Conservation (phyloP, 2,113 vertebrate genomes). For the Zosterops borbonicus region DNA sequence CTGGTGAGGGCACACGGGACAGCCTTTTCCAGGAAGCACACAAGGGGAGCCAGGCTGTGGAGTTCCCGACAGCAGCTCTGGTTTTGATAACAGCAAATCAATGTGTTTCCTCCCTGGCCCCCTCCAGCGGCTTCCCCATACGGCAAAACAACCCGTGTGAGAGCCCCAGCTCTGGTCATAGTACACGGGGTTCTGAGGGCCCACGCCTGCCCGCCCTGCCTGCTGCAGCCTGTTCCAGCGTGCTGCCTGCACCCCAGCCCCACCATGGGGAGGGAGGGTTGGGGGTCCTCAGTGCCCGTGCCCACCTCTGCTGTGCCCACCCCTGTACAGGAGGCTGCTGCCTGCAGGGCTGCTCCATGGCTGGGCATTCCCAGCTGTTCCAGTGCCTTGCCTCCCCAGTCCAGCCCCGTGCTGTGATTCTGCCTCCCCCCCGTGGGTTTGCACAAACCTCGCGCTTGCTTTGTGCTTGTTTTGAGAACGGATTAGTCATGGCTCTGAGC, state of each 20-base stretch:
- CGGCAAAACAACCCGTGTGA: not conserved
- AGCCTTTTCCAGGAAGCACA: constrained; percentile 38
- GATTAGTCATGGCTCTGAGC: constrained; percentile 68
- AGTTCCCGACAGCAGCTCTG: constrained; percentile 66
- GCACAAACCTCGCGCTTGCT: constrained; percentile 53
- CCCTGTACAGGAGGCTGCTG: not conserved
- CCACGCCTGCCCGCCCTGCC: not conserved
- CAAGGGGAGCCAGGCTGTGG: constrained; percentile 40
- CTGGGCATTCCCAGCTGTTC: constrained; percentile 1
- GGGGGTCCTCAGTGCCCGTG: not conserved
- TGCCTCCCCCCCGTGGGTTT: constrained; percentile 39
- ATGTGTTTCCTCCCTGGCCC: not conserved
- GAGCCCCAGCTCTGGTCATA: accelerated
- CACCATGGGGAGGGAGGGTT: accelerated
- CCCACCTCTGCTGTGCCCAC: not conserved
- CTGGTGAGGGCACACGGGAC: not conserved
- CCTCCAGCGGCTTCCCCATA: not conserved
- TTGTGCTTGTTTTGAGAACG: constrained; percentile 69
- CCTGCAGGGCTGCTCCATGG: not conserved
- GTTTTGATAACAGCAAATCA: constrained; percentile 69
- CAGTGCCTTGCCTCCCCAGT: not conserved
- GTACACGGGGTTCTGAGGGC: not conserved
- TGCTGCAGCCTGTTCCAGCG: not conserved
- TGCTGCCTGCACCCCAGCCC: not conserved
- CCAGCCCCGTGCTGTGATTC: not conserved